Evolutionary conservation across 2,113 vertebrate genomes (phyloP).

Genomic region (Chamaetylas fuelleborni): DNA sequence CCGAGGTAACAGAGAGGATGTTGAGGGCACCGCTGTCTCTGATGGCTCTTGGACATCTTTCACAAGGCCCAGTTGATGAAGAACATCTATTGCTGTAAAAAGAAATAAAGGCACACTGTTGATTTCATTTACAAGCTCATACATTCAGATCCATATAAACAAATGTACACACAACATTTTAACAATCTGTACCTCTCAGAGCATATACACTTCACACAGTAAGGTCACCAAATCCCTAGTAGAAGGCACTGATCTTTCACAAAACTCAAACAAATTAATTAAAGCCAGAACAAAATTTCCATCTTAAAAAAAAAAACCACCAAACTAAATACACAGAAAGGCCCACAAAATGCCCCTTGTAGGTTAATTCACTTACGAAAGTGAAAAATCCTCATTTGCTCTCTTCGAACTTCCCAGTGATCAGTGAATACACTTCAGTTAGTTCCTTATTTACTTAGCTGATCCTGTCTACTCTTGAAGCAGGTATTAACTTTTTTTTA

Average conservation of each 20-base stretch:
- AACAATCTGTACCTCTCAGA: not conserved
- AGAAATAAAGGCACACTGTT: constrained; percentile 52
- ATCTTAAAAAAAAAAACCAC: not conserved
- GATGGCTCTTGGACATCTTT: constrained; percentile 67
- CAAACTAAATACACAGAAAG: not conserved
- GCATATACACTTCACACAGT: not conserved
- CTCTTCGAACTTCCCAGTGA: not conserved
- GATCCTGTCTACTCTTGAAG: not conserved
- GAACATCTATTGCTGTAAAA: constrained; percentile 88
- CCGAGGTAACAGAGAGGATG: constrained; percentile 68
- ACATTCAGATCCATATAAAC: not conserved
- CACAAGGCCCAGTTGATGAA: constrained; percentile 85
- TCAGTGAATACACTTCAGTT: not conserved
- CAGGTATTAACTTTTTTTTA: not conserved
- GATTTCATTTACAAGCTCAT: not conserved
- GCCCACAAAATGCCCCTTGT: not conserved
- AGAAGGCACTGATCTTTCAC: not conserved
- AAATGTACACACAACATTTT: not conserved
- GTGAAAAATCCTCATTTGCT: not conserved
- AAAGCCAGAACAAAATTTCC: not conserved
- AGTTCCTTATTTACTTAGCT: not conserved
- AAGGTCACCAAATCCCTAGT: not conserved
- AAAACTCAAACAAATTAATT: not conserved
- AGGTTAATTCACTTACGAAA: not conserved
- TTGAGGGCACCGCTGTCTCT: constrained; percentile 50